Percentiles rank a stretch among this genome's conserved stretches.
Evolutionary conservation across 2,113 vertebrate genomes (phyloP).

Genomic region (Phaethon lepturus): DNA sequence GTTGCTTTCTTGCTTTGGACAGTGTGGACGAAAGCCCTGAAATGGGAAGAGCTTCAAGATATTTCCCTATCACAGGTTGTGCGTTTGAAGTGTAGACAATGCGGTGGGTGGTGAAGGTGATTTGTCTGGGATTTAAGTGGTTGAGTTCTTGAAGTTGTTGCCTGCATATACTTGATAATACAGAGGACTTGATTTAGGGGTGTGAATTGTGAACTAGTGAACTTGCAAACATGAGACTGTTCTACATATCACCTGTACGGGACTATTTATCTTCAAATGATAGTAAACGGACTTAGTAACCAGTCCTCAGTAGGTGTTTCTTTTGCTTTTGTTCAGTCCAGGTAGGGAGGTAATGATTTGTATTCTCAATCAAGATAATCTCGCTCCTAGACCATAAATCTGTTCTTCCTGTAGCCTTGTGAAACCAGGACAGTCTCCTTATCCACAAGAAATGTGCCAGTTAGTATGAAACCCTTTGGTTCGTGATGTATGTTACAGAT

Average conservation of each 20-base stretch:
- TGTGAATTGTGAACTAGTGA: background rate
- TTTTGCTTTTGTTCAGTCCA: background rate
- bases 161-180: background rate
- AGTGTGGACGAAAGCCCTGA: background rate
- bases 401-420: background rate
- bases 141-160: background rate
- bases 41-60: background rate
- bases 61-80: background rate
- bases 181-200: background rate
- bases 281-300: background rate
- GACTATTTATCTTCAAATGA: background rate
- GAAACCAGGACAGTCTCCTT: background rate
- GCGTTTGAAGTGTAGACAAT: background rate
- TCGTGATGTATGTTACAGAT: background rate
- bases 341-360: background rate
- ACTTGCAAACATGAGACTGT: background rate
- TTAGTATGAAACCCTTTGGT: background rate
- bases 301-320: background rate
- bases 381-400: background rate
- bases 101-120: background rate
- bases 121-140: background rate
- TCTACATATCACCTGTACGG: background rate
- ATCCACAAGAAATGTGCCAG: fast-evolving
- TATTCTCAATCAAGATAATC: background rate
- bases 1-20: background rate